These are phyloP conservation scores for Spilosoma lubricipeda DNA, from an alignment of 2,888 invertebrate genomes.

Conservation along the genomic window DNA sequence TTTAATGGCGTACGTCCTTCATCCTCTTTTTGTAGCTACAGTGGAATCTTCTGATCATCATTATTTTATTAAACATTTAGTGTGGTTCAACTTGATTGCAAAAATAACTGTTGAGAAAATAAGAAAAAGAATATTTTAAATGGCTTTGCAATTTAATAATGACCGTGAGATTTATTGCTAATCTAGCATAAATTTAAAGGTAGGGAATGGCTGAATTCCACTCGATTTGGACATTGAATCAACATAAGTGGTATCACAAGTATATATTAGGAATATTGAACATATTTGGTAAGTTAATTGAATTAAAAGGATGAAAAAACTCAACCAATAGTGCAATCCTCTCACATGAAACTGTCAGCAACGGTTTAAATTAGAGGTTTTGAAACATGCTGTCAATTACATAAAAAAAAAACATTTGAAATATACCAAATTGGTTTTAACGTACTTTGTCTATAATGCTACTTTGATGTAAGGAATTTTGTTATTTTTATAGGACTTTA, in stretches of 20 bases:
- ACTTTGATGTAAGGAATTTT: too few relatives aligned
- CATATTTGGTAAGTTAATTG: background rate
- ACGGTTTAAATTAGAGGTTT: background rate
- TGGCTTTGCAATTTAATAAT: background rate
- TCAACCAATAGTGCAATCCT: background rate
- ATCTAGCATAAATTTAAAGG: conserved; percentile 1
- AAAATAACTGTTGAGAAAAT: background rate
- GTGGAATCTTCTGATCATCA: background rate
- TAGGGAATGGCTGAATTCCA: background rate
- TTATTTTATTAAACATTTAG: background rate
- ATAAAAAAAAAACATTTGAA: background rate
- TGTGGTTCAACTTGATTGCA: background rate
- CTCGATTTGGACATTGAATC: conserved; percentile 1
- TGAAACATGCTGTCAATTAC: background rate
- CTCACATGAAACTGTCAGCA: too few relatives aligned
- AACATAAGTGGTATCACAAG: background rate
- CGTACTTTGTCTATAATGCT: background rate
- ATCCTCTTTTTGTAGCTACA: background rate
- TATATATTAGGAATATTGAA: background rate
- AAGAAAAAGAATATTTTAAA: background rate
- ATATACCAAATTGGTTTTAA: background rate
- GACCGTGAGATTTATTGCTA: background rate
- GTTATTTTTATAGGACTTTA: background rate
- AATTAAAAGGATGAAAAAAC: background rate
- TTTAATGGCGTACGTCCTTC: background rate